Conservation (phyloP, 2,888 invertebrate genomes). For the Eretmocerus hayati region DNA sequence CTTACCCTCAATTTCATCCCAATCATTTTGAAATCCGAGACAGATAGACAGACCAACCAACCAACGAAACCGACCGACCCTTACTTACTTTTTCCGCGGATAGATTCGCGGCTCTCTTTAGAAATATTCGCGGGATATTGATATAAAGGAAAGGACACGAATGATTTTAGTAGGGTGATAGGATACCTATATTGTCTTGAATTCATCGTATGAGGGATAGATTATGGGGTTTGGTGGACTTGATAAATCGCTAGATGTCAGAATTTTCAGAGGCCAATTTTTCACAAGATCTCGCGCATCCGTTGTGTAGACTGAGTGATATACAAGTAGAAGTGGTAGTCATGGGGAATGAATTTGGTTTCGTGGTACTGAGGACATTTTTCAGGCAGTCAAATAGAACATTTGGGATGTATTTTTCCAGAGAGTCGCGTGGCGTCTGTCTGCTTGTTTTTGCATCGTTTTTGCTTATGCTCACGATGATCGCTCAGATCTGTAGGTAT, state of each 20-base stretch:
- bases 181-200: too few relatives aligned
- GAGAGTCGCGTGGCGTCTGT: not conserved
- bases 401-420: conserved; percentile 9
- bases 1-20: conserved; percentile 46
- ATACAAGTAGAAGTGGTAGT: too few relatives aligned
- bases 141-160: not conserved
- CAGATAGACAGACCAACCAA: conserved; percentile 22
- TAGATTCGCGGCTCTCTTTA: conserved; percentile 33
- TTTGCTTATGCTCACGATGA: too few relatives aligned
- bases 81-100: conserved; percentile 29
- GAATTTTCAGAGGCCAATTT: conserved; percentile 42
- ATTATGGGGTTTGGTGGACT: too few relatives aligned
- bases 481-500: too few relatives aligned
- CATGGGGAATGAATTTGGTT: too few relatives aligned
- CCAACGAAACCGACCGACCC: conserved; percentile 6
- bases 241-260: conserved; percentile 43
- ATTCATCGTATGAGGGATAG: too few relatives aligned
- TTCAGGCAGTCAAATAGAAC: conserved; percentile 42
- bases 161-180: too few relatives aligned
- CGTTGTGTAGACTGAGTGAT: not conserved
- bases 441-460: too few relatives aligned
- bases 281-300: conserved; percentile 27
- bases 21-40: conserved; percentile 46
- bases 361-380: too few relatives aligned
- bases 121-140: conserved; percentile 29